These are phyloP conservation scores for Trissolcus japonicus DNA, from an alignment of 2,888 invertebrate genomes.

Conservation along the genomic window DNA sequence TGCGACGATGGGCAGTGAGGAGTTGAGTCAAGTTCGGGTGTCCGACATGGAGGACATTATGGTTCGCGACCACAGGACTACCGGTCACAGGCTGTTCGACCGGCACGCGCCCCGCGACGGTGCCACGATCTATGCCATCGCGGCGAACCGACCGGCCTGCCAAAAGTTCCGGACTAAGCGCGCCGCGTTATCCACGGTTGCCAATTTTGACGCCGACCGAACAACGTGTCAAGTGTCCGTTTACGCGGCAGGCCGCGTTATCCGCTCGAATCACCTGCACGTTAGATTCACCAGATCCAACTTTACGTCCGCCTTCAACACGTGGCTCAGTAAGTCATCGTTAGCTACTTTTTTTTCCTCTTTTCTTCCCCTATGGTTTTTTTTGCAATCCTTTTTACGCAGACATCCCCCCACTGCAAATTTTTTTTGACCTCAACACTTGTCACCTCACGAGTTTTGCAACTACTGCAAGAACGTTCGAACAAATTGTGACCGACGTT, in stretches of 20 bases:
- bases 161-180: constrained; percentile 4
- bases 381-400: background rate
- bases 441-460: background rate
- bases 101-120: constrained; percentile 26
- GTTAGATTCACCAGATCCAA: constrained; percentile 48
- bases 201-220: constrained; percentile 31
- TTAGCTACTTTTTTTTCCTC: background rate
- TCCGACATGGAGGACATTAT: constrained; percentile 67
- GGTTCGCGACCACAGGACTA: constrained; percentile 72
- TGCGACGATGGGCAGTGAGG: background rate
- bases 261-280: constrained; percentile 22
- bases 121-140: constrained; percentile 5
- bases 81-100: constrained; percentile 68
- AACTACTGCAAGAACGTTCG: too few species aligned
- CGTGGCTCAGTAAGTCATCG: constrained; percentile 73
- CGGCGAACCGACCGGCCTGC: constrained; percentile 7
- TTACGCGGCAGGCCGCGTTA: constrained; percentile 29
- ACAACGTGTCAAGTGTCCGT: background rate
- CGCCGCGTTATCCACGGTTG: constrained; percentile 9
- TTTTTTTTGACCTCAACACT: background rate
- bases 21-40: background rate
- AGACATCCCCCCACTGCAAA: background rate
- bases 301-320: constrained; percentile 61
- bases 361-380: background rate
- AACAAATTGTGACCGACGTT: background rate